Evolutionary conservation across 1,140 invertebrate species (phyloP), one percentile per base, ranked within the genome.

Genomic region (Scaptomyza graminum): DNA sequence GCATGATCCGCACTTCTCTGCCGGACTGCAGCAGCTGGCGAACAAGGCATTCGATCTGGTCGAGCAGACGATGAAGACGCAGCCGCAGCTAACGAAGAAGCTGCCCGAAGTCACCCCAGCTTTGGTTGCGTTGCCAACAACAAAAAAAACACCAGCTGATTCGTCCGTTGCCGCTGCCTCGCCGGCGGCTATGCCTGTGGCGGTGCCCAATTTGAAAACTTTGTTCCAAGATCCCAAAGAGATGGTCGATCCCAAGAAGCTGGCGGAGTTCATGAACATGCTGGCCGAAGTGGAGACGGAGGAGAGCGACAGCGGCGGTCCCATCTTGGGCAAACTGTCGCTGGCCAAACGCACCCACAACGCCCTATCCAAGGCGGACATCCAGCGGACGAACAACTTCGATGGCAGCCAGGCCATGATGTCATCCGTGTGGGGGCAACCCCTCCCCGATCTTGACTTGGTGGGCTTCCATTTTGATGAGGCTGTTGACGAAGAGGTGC

Each of bases 261-360:
- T 93, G 34, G 92, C 92, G 64, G 91, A 92, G 62, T 93, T 91
- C 50, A 79, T 92, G 50, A 93, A 92, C 74, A 92, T 93, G 79
- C 90, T 92, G 37, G 93, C 92, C 71, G 90, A 92, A 4, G 90
- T 91, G 9, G 94, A 95, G 66, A 94, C 94, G 0, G 95, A 94
- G 76, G 94, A 95, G 81, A 95, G 94, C 83, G 95, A 95, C 82
- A 93, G 93, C 50, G 93, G 93, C 46, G 92, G 89, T 74, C 92
- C 93, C 13, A 84, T 94, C 44, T 90, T 95, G 28, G 95, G 94
- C 5, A 94, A 93, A 68, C 92, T 94, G 2, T 93, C 94, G 3
- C 91, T 94, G 62, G 92, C 93, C 12, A 92, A 93, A 25, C 90
- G 94, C 72, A 94, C 94, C 11, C 94, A 93, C 90, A 95, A 94